Conservation (phyloP, 2,113 vertebrate species). For the Xenus cinereus region DNA sequence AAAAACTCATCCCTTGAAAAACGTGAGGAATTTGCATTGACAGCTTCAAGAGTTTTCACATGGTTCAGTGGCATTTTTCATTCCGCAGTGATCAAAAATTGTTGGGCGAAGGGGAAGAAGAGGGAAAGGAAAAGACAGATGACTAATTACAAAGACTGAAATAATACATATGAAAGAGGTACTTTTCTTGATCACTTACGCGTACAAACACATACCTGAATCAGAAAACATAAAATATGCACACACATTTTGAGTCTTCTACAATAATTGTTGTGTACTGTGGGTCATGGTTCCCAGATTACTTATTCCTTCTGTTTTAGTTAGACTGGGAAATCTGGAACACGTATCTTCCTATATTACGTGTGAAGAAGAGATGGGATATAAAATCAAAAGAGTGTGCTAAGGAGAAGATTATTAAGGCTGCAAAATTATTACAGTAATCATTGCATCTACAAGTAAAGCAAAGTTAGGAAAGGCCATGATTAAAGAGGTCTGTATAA, state of each 20-base stretch:
- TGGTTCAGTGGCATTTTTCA: neutral
- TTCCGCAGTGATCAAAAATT: neutral
- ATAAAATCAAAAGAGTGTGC: neutral
- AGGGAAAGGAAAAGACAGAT: neutral
- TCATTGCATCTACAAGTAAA: neutral
- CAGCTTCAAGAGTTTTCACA: neutral
- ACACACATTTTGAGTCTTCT: neutral
- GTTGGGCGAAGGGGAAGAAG: neutral
- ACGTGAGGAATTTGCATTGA: neutral
- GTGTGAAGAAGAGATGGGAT: neutral
- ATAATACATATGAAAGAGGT: neutral
- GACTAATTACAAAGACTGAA: neutral
- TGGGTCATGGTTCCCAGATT: neutral
- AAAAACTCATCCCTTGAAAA: neutral
- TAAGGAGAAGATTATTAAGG: neutral
- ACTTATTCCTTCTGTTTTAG: neutral
- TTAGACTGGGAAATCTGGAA: neutral
- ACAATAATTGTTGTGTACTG: neutral
- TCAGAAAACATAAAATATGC: neutral
- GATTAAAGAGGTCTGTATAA: neutral
- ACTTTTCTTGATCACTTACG: neutral
- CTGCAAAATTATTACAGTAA: neutral
- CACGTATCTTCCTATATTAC: neutral
- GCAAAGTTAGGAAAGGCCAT: neutral
- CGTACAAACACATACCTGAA: neutral